These are phyloP conservation scores for Ciconia maguari DNA, from an alignment of 2,113 vertebrate species.

Conservation along the genomic window DNA sequence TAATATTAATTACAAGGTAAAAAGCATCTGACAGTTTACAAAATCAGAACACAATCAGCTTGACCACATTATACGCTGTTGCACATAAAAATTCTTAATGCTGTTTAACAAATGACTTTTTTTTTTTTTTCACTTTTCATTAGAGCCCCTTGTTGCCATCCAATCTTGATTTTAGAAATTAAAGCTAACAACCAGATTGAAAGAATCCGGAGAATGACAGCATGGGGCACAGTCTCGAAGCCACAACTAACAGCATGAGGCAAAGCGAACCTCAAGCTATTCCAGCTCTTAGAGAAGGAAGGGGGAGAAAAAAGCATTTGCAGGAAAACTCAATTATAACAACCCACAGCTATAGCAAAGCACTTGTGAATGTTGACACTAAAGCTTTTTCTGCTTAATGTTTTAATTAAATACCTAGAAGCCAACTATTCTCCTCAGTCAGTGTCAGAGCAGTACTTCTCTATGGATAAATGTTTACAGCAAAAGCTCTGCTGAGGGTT, in stretches of 20 bases:
- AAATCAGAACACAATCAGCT: constrained; percentile 35
- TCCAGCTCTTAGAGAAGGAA: constrained; percentile 63
- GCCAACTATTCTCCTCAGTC: constrained; percentile 71
- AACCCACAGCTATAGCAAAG: constrained; percentile 64
- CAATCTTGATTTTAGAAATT: constrained; percentile 80
- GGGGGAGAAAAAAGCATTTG: constrained; percentile 36
- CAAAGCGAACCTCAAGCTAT: constrained; percentile 75
- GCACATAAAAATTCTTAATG: constrained; percentile 59
- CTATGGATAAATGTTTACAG: constrained; percentile 80
- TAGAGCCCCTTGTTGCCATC: constrained; percentile 72
- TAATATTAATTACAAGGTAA: constrained; percentile 40
- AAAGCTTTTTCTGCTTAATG: constrained; percentile 77
- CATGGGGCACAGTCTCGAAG: constrained; percentile 77
- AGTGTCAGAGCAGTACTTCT: constrained; percentile 72
- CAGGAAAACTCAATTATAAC: constrained; percentile 74
- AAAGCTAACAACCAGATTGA: constrained; percentile 79
- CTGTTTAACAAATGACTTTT: constrained; percentile 71
- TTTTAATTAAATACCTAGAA: constrained; percentile 87
- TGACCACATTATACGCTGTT: constrained; percentile 20
- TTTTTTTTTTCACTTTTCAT: constrained; percentile 54
- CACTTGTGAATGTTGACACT: constrained; percentile 77
- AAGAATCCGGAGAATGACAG: constrained; percentile 74
- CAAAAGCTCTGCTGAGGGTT: constrained; percentile 70
- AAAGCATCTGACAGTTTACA: constrained; percentile 39
- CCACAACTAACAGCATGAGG: constrained; percentile 79